Evolutionary conservation across 2,888 invertebrate genomes (phyloP).

Genomic region (Malacosoma neustria): DNA sequence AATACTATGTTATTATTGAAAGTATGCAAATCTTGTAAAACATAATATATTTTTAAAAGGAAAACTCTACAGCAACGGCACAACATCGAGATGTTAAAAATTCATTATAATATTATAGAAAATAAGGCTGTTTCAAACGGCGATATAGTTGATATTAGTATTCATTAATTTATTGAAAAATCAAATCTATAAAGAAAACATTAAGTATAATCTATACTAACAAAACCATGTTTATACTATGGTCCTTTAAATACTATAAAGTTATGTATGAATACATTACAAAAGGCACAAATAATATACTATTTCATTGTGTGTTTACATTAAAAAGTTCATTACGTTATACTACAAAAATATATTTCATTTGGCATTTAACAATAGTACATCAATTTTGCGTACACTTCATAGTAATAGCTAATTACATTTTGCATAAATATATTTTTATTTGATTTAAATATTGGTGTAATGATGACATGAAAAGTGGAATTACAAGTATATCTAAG

Average conservation of each 20-base stretch:
- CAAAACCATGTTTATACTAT: constrained; percentile 31
- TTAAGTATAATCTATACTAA: constrained; percentile 23
- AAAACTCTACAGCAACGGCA: constrained; percentile 27
- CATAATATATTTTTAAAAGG: constrained; percentile 2
- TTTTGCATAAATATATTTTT: not conserved
- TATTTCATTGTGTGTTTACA: constrained; percentile 7
- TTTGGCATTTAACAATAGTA: constrained; percentile 59
- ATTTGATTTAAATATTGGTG: constrained; percentile 27
- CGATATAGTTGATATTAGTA: constrained; percentile 5
- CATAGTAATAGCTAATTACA: no score
- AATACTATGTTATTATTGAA: not conserved
- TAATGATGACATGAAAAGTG: constrained; percentile 50
- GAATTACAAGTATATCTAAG: constrained; percentile 50
- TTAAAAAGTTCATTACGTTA: constrained; percentile 35
- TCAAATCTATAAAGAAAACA: constrained; percentile 40
- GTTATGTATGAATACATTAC: constrained; percentile 1
- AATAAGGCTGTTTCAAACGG: constrained; percentile 1
- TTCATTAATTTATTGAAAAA: constrained; percentile 3
- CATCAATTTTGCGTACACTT: no score
- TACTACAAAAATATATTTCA: constrained; percentile 69
- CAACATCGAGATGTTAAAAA: constrained; percentile 52
- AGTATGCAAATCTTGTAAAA: constrained; percentile 2
- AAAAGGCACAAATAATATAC: constrained; percentile 2
- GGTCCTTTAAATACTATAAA: constrained; percentile 43
- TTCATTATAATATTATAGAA: constrained; percentile 29